A percentile compares a stretch with the other conserved stretches of the same genome.
phyloP scores from a whole-genome alignment of 2,797 vertebrate species.

The Cryptoprocta ferox region DNA sequence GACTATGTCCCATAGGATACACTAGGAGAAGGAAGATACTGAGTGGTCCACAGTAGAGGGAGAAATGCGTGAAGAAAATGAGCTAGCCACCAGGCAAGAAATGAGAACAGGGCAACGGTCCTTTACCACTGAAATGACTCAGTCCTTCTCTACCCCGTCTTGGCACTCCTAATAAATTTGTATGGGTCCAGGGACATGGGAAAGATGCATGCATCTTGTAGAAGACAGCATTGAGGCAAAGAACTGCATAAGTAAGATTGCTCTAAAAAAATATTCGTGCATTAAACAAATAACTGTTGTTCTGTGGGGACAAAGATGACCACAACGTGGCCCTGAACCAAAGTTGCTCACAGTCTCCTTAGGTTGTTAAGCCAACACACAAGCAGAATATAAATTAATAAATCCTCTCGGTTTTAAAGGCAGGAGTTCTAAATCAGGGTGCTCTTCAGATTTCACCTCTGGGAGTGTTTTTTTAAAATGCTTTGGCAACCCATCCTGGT shows the following conservation, averaged over 20 bases:
- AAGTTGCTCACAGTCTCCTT: not conserved
- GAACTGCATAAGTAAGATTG: not conserved
- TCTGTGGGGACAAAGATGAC: not conserved
- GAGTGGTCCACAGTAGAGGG: not conserved
- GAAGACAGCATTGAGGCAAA: not conserved
- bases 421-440: not conserved
- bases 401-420: not conserved
- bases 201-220: not conserved
- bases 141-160: not conserved
- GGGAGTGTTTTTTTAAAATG: not conserved
- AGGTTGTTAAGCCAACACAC: not conserved
- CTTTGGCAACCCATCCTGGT: not conserved
- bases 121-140: not conserved
- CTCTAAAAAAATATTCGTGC: not conserved
- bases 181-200: not conserved
- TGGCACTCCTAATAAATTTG: not conserved
- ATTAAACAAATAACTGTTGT: constrained; percentile 14
- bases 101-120: not conserved
- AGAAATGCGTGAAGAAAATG: not conserved
- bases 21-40: not conserved
- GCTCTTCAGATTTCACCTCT: not conserved
- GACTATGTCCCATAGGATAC: fast-evolving
- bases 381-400: not conserved
- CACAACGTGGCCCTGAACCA: not conserved
- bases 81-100: not conserved